A percentile compares a stretch with the other conserved stretches of the same genome.
Evolutionary conservation across 2,797 vertebrate species (phyloP).

Genomic region (Dromococcyx pavoninus): DNA sequence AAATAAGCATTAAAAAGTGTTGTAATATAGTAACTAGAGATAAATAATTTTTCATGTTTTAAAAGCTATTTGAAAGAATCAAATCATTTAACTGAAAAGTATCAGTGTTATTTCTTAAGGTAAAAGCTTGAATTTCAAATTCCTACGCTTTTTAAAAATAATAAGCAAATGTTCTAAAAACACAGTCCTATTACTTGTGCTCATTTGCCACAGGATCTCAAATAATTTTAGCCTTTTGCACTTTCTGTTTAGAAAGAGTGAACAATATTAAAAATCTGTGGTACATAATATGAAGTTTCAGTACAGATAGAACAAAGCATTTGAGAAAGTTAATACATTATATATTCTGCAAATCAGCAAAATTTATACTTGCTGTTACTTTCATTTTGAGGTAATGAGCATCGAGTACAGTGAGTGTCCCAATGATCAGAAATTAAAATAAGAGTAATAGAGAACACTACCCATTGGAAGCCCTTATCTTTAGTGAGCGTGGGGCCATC

Average conservation of each 20-base stretch:
- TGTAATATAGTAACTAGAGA: background rate
- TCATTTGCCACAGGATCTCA: background rate
- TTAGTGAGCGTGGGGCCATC: background rate
- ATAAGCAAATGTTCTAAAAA: background rate
- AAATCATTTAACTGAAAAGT: background rate
- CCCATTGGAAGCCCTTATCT: background rate
- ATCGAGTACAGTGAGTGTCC: background rate
- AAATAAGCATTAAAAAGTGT: background rate
- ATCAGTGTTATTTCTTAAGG: background rate
- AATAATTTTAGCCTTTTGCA: background rate
- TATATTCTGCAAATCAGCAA: background rate
- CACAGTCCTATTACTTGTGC: background rate
- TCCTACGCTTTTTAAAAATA: background rate
- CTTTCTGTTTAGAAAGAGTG: background rate
- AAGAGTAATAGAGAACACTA: background rate
- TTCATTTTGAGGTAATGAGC: background rate
- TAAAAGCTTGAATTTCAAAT: background rate
- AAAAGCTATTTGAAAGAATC: background rate
- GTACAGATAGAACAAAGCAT: background rate
- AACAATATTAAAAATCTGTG: background rate
- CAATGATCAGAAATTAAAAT: background rate
- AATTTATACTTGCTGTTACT: background rate
- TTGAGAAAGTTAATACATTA: background rate
- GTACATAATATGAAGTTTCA: background rate
- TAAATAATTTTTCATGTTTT: background rate